Conservation (phyloP, 1,140 invertebrate species). For the Polyergus mexicanus region DNA sequence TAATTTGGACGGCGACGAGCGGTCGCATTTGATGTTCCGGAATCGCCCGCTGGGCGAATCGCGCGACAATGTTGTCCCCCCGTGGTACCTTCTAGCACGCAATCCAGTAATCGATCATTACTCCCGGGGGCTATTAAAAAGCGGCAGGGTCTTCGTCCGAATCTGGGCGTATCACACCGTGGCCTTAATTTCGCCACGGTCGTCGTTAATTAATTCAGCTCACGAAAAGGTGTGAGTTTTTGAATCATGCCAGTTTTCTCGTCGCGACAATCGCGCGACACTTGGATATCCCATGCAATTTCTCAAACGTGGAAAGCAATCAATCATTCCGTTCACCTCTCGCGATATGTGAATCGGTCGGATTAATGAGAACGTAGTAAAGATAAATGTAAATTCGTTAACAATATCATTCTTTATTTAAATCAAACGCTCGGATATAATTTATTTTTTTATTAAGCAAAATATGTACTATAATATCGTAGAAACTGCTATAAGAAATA, state of each 20-base stretch:
- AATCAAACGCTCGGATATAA: background rate
- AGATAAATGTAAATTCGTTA: conserved; percentile 33
- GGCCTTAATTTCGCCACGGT: conserved; percentile 56
- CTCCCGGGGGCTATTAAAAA: conserved; percentile 69
- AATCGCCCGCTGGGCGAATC: conserved; percentile 70
- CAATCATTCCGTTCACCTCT: conserved; percentile 34
- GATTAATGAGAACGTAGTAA: conserved; percentile 26
- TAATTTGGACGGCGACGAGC: conserved; percentile 68
- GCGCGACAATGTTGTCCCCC: conserved; percentile 69
- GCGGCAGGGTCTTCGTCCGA: conserved; percentile 43
- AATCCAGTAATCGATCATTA: conserved; percentile 68
- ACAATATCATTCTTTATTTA: conserved; percentile 14
- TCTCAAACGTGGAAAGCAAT: conserved; percentile 37
- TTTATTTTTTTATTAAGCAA: background rate
- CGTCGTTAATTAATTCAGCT: conserved; percentile 65
- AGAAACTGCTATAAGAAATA: background rate
- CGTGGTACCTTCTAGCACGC: conserved; percentile 66
- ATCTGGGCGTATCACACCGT: conserved; percentile 12
- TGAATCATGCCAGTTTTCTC: conserved; percentile 19
- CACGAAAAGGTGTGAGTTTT: conserved; percentile 38
- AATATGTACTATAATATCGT: no score
- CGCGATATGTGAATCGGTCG: background rate
- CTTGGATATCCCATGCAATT: conserved; percentile 11
- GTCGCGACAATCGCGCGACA: conserved; percentile 20
- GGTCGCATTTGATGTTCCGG: conserved; percentile 66